phyloP scores from a whole-genome alignment of 2,888 invertebrate genomes.

The Adineta ricciae region DNA sequence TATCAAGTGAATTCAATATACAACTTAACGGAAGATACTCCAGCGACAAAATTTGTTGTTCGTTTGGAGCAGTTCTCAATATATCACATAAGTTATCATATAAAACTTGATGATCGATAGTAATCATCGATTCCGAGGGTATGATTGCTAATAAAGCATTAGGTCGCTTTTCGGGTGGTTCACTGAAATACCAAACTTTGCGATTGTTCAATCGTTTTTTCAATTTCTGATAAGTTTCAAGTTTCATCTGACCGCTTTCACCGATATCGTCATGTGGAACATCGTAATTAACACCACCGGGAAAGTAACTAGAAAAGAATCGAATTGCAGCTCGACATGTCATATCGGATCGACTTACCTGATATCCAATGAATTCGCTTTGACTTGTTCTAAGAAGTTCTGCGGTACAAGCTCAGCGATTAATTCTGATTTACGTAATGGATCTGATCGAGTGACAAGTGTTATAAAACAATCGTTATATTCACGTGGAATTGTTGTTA shows the following conservation, averaged over 20 bases:
- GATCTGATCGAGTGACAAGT: not conserved
- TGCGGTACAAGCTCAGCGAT: not conserved
- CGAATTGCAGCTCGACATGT: no score
- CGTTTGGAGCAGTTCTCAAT: not conserved
- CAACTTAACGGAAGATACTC: slow-evolving; percentile 30
- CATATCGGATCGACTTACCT: not conserved
- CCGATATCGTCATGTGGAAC: slow-evolving; percentile 27
- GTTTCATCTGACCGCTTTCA: slow-evolving; percentile 29
- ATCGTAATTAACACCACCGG: slow-evolving; percentile 32
- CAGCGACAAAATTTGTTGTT: slow-evolving; percentile 18
- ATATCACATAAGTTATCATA: slow-evolving; percentile 7
- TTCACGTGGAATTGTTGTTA: slow-evolving; percentile 3
- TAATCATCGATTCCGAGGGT: not conserved
- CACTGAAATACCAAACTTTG: slow-evolving; percentile 29
- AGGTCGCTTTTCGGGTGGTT: slow-evolving; percentile 25
- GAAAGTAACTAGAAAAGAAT: slow-evolving; percentile 23
- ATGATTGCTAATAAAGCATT: slow-evolving; percentile 22
- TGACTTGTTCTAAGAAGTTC: not conserved
- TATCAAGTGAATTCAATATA: slow-evolving; percentile 28
- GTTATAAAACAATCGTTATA: not conserved
- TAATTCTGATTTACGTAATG: slow-evolving; percentile 13
- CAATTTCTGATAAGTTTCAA: slow-evolving; percentile 29
- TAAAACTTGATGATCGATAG: slow-evolving; percentile 15
- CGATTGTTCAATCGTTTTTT: slow-evolving; percentile 23
- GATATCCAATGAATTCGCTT: slow-evolving; percentile 14